Base-by-base conservation (phyloP, 2,113 vertebrate species). In the Periophthalmus modestus region DNA sequence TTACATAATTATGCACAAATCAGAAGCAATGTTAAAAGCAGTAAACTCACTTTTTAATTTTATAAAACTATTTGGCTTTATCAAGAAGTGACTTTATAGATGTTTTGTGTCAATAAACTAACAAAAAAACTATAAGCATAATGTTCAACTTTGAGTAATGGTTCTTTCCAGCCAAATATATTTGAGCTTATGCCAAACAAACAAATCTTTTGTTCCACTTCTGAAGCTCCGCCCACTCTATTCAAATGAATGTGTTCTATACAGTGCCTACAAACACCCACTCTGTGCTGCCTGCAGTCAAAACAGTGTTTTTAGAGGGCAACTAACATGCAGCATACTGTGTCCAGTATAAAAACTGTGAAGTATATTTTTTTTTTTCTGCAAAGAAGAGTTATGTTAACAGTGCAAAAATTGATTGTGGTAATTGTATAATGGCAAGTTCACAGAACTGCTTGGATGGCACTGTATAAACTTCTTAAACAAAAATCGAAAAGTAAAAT, bases 171-270 rank as follows among this genome's bases (percentile, higher is more conserved):
- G 33, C 1, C 39, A 43, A 43, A 43, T 7, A 43, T 10, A 43
- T 43, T 28, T 24, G 9, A 65, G 62, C 34, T 43, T 10, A 39
- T 12, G 62, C 36, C 34, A 65, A 43, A 65, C 34, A 65, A 63
- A 65, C 34, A 65, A 43, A 65, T 65, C 34, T 65, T 65, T 36
- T 65, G 62, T 65, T 34, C 62, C 33, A 65, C 34, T 43, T 65
- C 33, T 39, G 62, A 65, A 39, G 33, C 34, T 65, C 62, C 62
- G 34, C 62, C 62, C 36, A 36, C 62, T 65, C 62, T 65, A 65
- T 65, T 65, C 62, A 65, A 65, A 65, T 65, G 34, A 36, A 18
- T 21, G 19, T 43, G 62, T 43, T 65, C 34, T 21, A 36, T 39
- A 39, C 36, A 43, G 34, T 65, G 34, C 18, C 34, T n/a, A 39